Conservation (phyloP, 2,113 vertebrate genomes). For the Oenanthe melanoleuca region DNA sequence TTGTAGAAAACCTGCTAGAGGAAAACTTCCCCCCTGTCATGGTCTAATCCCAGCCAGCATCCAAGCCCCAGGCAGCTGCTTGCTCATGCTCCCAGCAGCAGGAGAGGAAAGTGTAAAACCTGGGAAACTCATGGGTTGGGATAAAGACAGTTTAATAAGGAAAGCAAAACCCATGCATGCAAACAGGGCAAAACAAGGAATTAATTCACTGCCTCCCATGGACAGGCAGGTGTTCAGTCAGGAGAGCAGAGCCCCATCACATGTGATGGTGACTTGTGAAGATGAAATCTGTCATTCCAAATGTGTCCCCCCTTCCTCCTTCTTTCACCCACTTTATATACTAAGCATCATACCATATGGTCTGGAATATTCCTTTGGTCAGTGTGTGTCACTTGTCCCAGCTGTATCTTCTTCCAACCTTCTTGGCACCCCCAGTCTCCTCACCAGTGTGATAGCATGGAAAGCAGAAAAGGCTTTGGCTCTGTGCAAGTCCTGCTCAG, state of each 20-base stretch:
- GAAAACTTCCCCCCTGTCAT: background rate
- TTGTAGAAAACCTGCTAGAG: background rate
- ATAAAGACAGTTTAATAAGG: too few relatives aligned
- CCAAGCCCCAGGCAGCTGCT: background rate
- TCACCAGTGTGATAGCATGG: background rate
- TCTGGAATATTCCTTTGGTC: background rate
- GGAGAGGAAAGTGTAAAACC: background rate
- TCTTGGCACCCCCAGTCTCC: too few relatives aligned
- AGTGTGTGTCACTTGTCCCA: background rate
- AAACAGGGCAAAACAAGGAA: background rate
- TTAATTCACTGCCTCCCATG: background rate
- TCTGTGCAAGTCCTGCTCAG: background rate
- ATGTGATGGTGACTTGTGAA: background rate
- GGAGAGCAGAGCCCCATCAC: background rate
- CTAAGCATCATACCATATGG: too few relatives aligned
- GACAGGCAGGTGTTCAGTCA: background rate
- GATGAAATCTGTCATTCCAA: background rate
- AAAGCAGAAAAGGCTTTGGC: background rate
- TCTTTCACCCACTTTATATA: background rate
- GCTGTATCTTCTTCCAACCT: background rate
- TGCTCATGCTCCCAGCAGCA: background rate
- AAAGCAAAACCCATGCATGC: rapidly evolving
- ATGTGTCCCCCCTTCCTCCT: background rate
- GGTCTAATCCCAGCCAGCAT: background rate
- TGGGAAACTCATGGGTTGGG: background rate